Conservation (phyloP, 1,140 invertebrate species). For the Chionoecetes opilio region DNA sequence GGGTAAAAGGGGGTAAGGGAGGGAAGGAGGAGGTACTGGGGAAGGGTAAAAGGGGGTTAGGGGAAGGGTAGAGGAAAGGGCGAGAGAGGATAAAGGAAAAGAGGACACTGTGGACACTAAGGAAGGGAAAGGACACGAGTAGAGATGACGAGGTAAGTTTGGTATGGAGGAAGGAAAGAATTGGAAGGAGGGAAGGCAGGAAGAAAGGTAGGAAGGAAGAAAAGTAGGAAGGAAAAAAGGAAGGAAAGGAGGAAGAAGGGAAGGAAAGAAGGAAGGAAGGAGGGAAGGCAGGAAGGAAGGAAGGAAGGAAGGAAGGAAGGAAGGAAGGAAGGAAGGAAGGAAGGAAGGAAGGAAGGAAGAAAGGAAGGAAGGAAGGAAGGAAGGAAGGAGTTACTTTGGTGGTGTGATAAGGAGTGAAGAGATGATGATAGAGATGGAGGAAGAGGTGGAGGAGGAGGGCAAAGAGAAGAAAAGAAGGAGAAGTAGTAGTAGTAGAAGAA, state of each 20-base stretch:
- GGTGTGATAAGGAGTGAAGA: too few relatives aligned
- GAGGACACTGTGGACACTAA: background rate
- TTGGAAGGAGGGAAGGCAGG: background rate
- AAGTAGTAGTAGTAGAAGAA: too few relatives aligned
- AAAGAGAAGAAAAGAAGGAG: too few relatives aligned
- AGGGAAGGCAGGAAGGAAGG: too few relatives aligned
- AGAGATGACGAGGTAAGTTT: too few relatives aligned
- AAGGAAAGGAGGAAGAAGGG: too few relatives aligned
- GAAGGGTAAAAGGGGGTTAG: background rate
- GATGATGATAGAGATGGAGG: background rate
- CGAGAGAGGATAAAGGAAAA: constrained; percentile 12
- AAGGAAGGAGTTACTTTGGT: background rate
- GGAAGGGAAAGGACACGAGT: background rate
- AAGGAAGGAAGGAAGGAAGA: background rate
- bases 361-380: background rate
- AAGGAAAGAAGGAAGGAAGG: too few relatives aligned
- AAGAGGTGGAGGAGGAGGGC: too few relatives aligned
- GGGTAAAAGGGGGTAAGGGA: background rate
- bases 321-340: background rate
- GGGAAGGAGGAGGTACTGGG: background rate
- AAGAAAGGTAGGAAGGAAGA: background rate
- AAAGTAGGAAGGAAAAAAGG: too few relatives aligned
- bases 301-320: too few relatives aligned
- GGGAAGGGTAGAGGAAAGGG: constrained; percentile 18
- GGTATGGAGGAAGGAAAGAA: too few relatives aligned